Evolutionary conservation across 2,113 vertebrate genomes (phyloP), one percentile per base, ranked within the genome.

Genomic region (Balaeniceps rex): DNA sequence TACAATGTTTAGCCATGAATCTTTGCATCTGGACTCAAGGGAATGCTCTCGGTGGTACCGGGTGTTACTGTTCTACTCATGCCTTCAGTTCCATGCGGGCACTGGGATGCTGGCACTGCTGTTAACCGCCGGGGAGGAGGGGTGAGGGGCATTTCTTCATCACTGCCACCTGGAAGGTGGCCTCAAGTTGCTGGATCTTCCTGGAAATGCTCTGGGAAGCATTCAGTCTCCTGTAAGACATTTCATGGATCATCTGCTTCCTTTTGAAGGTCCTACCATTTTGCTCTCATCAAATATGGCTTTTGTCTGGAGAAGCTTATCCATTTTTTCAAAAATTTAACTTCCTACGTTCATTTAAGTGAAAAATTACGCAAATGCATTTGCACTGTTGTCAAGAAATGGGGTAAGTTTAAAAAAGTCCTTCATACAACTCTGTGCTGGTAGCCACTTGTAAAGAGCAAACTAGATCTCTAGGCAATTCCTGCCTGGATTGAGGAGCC

Each of bases 11-110:
- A 42, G 49, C 46, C 5, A 0, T 52, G 25, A 25, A 24, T 85
- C 38, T 70, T n/a, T n/a, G 47, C 34, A 16, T 21, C 63, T 24
- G 36, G 31, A 11, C 31, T 60, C 3, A 1, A 11, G 64, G 42
- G 23, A 3, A 0, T 0, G 0, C 0, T 3, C 34, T 70, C 4
- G 0, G 34, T 0, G 5, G 4, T 14, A 22, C 18, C 11, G 1
- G 34, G 12, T n/a, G 31, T 28, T 16, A 14, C 28, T 15, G 10
- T 49, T 61, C 10, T 46, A 0, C 25, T 18, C 15, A 2, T 47
- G 46, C 65, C 8, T 36, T 11, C 7, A 8, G 78, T 13, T 84
- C 40, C 17, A 2, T 0, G 25, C 12, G 17, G 54, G 9, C 2
- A 2, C 12, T 28, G 76, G 76, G 61, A 24, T 3, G 2, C 16